Percentiles rank a stretch among this genome's conserved stretches.
Conservation (phyloP, 2,113 vertebrate genomes). For the Archocentrus centrarchus region DNA sequence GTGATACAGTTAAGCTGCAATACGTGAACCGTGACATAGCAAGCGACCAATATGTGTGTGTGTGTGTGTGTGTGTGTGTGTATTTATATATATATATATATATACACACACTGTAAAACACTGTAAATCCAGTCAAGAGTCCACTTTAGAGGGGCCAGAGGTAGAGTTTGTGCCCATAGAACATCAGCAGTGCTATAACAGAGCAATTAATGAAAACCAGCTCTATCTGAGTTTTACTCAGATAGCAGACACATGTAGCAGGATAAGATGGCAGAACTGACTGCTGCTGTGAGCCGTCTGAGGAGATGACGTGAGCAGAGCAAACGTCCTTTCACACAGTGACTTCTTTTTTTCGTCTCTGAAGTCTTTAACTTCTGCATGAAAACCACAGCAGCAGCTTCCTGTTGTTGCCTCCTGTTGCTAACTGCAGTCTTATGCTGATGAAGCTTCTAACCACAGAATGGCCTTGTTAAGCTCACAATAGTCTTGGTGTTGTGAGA, state of each 20-base stretch:
- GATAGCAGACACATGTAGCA: fast-evolving
- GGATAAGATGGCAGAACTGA: too few species aligned
- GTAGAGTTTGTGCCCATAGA: background rate
- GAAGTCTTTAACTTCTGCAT: background rate
- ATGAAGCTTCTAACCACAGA: background rate
- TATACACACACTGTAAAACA: too few species aligned
- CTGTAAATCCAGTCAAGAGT: too few species aligned
- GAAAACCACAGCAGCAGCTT: background rate
- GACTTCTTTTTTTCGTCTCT: background rate
- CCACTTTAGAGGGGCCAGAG: too few species aligned
- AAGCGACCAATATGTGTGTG: too few species aligned
- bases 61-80: too few species aligned
- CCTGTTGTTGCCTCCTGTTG: background rate
- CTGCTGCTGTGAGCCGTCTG: too few species aligned
- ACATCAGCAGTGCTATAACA: fast-evolving
- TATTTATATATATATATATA: too few species aligned
- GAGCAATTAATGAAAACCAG: background rate
- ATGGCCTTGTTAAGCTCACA: fast-evolving
- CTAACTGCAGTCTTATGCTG: background rate
- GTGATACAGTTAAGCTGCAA: too few species aligned
- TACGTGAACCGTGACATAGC: too few species aligned
- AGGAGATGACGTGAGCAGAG: too few species aligned
- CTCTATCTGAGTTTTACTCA: fast-evolving
- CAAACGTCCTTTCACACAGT: background rate
- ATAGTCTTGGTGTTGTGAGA: background rate